Conservation (phyloP, 2,888 invertebrate species). For the Meiosimyza platycephala region DNA sequence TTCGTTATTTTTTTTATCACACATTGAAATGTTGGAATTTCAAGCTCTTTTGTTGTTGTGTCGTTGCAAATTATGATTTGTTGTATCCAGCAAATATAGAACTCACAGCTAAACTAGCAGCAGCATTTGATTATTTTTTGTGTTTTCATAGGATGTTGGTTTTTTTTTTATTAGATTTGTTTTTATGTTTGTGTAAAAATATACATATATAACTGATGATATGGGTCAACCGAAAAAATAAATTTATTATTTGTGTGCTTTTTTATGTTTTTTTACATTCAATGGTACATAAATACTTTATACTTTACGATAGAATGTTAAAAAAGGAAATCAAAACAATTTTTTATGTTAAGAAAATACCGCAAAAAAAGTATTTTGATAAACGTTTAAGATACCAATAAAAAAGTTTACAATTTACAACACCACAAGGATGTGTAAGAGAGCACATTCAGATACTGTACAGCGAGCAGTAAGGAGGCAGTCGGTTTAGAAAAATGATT, state of each 20-base stretch:
- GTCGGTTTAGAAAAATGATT: too few species aligned
- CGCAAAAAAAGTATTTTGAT: too few species aligned
- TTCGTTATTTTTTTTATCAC: slow-evolving; percentile 27
- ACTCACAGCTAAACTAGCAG: too few species aligned
- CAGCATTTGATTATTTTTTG: slow-evolving; percentile 14
- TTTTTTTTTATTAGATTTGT: background rate
- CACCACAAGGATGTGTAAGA: too few species aligned
- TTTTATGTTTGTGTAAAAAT: background rate
- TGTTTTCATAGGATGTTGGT: background rate
- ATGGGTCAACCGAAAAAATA: slow-evolving; percentile 22
- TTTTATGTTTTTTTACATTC: background rate
- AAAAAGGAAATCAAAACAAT: too few species aligned
- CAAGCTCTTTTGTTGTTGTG: background rate
- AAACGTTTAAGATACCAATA: too few species aligned
- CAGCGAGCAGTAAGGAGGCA: too few species aligned
- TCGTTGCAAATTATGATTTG: slow-evolving; percentile 21
- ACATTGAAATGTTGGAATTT: slow-evolving; percentile 12
- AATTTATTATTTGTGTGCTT: background rate
- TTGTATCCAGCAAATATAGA: slow-evolving; percentile 2
- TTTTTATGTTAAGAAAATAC: too few species aligned
- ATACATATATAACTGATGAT: background rate
- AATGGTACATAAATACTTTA: background rate
- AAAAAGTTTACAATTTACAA: too few species aligned
- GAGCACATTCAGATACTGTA: too few species aligned
- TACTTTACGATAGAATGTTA: too few species aligned